A percentile compares a stretch with the other conserved stretches of the same genome.
Conservation (phyloP, 2,797 vertebrate species). For the Cossypha caffra region DNA sequence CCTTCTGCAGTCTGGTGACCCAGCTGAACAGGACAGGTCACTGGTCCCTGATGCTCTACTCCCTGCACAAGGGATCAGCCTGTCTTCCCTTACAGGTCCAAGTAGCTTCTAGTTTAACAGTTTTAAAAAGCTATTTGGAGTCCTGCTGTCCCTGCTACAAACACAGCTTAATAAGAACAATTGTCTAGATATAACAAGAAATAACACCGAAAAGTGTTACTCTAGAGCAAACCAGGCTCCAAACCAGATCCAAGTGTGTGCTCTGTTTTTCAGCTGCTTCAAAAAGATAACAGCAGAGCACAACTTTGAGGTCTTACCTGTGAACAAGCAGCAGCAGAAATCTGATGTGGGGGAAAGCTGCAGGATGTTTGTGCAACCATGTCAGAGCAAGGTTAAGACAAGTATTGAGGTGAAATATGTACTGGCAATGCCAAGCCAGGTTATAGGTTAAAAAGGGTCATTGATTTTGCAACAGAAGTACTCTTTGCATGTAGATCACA, state of each 20-base stretch:
- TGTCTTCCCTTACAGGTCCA: neutral
- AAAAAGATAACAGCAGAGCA: neutral
- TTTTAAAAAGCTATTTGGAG: neutral
- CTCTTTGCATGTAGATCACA: neutral
- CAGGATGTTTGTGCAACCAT: neutral
- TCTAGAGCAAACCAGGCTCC: neutral
- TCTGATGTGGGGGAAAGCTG: neutral
- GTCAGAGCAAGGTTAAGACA: neutral
- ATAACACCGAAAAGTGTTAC: neutral
- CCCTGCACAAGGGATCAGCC: neutral
- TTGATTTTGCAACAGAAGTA: conserved; percentile 11
- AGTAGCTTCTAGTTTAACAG: neutral
- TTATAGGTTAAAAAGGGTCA: neutral
- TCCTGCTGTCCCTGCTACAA: neutral
- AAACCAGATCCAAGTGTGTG: no score
- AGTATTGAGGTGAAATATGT: neutral
- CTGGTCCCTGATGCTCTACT: neutral
- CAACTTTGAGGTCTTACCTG: neutral
- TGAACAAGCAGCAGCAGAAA: neutral
- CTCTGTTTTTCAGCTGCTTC: neutral
- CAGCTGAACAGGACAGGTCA: neutral
- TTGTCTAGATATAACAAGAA: neutral
- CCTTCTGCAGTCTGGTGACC: neutral
- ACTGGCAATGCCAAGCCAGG: neutral
- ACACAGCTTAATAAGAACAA: neutral